Base-by-base conservation (phyloP, 2,888 invertebrate genomes). In the Dolomedes plantarius region DNA sequence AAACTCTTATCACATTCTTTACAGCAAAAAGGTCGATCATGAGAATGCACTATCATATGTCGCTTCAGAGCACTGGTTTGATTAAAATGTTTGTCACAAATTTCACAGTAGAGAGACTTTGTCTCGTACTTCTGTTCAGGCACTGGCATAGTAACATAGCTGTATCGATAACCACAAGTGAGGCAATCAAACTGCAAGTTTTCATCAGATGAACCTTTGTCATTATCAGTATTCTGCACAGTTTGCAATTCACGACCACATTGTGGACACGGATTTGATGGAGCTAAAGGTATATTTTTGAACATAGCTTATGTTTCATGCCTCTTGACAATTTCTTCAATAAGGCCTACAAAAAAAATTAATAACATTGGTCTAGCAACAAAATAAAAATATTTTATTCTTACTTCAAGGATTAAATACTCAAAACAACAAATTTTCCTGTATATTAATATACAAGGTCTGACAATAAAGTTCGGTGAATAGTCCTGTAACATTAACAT, bases 141-240 rank as follows among this genome's bases (percentile, higher is more conserved):
- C 6, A 46, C 23, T 13, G 56, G 32, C 56, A 71, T 76, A 19
- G 73, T 19, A 11, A 74, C 28, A 62, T 74, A 78, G 31, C 74
- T 74, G 46, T 85, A 85, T 28, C 85, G 73, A 32, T 85, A 78
- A n/a, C 78, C 78, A 74, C 85, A 85, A 1, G 74, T n/a, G 29
- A 69, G 5, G 28, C 85, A 85, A 39, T 78, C 78, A 78, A 68
- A 85, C 6, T 68, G 68, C 0, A 69, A 13, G 19, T 78, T 78
- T 19, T 65, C 36, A 7, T 78, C 64, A 11, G 31, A 36, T n/a
- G 39, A 13, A 19, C 23, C 64, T 28, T 69, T 41, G 23, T 67
- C 56, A 19, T 16, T 29, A 16, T 83, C 67, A 19, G 46, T 16
- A 41, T 73, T 85, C 32, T 73, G 46, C 0, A 78, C 78, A 19